Percentiles rank a stretch among this genome's conserved stretches.
Conservation (phyloP, 2,113 vertebrate genomes). For the Tragulus kanchil region DNA sequence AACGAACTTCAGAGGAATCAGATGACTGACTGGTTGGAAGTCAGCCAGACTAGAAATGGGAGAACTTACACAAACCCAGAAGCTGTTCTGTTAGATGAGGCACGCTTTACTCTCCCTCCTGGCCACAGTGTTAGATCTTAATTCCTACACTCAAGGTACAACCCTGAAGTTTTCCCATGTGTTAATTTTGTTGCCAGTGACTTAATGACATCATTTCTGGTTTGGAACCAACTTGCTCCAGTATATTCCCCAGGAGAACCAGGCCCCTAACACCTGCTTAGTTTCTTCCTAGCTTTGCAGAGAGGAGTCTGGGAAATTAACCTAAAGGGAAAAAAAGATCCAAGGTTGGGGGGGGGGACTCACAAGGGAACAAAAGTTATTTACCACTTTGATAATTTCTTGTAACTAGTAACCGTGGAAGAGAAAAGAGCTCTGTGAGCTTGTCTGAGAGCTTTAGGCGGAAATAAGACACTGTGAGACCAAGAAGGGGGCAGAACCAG, state of each 20-base stretch:
- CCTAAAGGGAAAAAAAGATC: slow-evolving; percentile 1
- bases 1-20: background rate
- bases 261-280: slow-evolving; percentile 61
- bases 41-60: background rate
- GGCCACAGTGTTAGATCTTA: background rate
- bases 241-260: background rate
- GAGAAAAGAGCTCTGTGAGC: background rate
- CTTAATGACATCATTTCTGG: slow-evolving; percentile 69
- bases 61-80: background rate
- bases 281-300: slow-evolving; percentile 59
- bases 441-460: background rate
- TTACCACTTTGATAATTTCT: background rate
- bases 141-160: background rate
- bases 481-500: slow-evolving; percentile 67
- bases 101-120: background rate
- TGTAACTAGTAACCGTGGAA: background rate
- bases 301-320: slow-evolving; percentile 13
- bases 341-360: background rate
- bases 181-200: slow-evolving; percentile 38
- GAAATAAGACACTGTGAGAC: slow-evolving; percentile 62
- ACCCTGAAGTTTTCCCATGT: background rate
- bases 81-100: background rate
- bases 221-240: background rate
- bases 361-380: background rate
- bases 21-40: background rate